These are phyloP conservation scores for Sympetrum striolatum DNA, from an alignment of 2,888 invertebrate genomes.

Conservation along the genomic window DNA sequence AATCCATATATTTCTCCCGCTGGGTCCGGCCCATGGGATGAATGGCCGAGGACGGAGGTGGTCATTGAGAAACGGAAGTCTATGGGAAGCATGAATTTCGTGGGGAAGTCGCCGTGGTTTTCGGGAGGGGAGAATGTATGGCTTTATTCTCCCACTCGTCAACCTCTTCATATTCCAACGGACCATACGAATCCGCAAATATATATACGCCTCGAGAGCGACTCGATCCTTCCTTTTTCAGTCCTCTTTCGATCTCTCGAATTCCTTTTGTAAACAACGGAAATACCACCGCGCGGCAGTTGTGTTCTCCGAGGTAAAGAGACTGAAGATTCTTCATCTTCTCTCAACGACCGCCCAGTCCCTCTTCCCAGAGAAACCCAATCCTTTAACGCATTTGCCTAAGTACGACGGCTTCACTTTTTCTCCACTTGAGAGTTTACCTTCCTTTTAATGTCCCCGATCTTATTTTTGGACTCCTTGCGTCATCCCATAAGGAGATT, in stretches of 20 bases:
- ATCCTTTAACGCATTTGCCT: background rate
- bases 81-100: background rate
- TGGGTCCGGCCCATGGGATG: background rate
- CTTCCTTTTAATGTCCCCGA: background rate
- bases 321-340: background rate
- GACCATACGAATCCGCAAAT: slow-evolving; percentile 17
- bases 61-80: background rate
- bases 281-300: background rate
- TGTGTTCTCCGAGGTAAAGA: background rate
- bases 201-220: background rate
- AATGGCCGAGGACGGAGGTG: background rate
- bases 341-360: background rate
- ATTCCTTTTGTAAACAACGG: slow-evolving; percentile 22
- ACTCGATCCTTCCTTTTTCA: background rate
- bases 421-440: background rate
- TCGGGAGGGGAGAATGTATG: background rate
- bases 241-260: background rate
- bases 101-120: background rate
- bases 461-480: background rate
- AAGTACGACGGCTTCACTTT: background rate
- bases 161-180: background rate
- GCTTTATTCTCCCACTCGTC: background rate
- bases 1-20: background rate
- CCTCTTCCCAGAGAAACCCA: background rate
- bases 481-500: background rate